These are phyloP conservation scores for Hydra vulgaris DNA, from an alignment of 30 jellyfish, hydroid and myxozoan genomes.

Conservation along the genomic window DNA sequence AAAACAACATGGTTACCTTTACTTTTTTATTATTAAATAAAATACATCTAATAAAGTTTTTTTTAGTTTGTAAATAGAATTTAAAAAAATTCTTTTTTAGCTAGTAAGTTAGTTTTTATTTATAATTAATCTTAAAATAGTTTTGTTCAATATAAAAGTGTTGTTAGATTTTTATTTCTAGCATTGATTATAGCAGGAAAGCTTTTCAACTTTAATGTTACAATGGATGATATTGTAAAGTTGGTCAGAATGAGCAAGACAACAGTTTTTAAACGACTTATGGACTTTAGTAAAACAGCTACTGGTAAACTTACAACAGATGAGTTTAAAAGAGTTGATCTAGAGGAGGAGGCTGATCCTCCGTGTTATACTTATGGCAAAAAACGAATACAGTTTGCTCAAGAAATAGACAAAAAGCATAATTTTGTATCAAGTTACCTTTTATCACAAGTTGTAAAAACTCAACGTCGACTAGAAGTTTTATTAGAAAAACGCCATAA, in stretches of 20 bases:
- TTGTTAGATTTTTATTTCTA: conserved; percentile 5
- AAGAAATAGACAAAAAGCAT: conserved; percentile 28
- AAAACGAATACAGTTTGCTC: conserved; percentile 78
- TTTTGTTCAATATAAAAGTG: no score
- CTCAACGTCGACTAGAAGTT: conserved; percentile 68
- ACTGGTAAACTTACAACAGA: conserved; percentile 85
- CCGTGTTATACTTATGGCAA: conserved; percentile 79
- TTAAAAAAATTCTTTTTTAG: no score
- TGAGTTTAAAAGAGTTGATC: conserved; percentile 80
- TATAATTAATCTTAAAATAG: no score
- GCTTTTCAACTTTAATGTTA: conserved; percentile 70
- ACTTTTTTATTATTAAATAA: no score
- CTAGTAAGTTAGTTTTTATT: no score
- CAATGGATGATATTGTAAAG: conserved; percentile 59
- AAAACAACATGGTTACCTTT: no score
- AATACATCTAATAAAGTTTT: no score
- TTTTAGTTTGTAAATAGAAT: not conserved
- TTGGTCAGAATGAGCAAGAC: conserved; percentile 82
- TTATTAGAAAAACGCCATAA: conserved; percentile 51
- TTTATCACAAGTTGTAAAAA: conserved; percentile 62
- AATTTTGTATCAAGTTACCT: conserved; percentile 26
- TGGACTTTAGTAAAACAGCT: conserved; percentile 78
- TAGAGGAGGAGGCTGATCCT: conserved; percentile 98
- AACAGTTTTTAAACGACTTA: conserved; percentile 67
- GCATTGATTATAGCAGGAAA: conserved; percentile 95